A percentile compares a stretch with the other conserved stretches of the same genome.
Conservation (phyloP, 2,888 invertebrate species). For the Amphimallon solstitiale region DNA sequence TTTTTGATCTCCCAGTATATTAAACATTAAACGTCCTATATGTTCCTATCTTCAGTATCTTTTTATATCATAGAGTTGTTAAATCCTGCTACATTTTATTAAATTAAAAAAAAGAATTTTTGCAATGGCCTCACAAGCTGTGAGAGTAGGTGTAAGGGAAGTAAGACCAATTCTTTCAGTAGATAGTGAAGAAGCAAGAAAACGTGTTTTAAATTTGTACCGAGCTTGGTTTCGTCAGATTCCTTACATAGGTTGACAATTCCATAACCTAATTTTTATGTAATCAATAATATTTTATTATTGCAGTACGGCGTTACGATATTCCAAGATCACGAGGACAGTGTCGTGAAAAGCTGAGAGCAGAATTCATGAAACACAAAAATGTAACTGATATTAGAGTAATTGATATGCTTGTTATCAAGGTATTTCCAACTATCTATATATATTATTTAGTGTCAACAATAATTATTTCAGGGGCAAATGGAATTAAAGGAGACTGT, state of each 20-base stretch:
- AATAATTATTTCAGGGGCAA: constrained; percentile 77
- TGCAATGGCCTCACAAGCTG: constrained; percentile 64
- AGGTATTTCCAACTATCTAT: constrained; percentile 69
- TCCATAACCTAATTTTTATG: constrained; percentile 51
- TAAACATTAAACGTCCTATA: too few relatives aligned
- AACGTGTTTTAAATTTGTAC: constrained; percentile 87
- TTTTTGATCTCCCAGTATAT: too few relatives aligned
- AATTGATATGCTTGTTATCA: constrained; percentile 91
- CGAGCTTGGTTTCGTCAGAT: constrained; percentile 95
- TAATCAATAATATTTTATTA: constrained; percentile 43
- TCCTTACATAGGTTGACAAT: constrained; percentile 83
- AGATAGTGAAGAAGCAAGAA: constrained; percentile 79
- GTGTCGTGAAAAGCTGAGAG: constrained; percentile 77
- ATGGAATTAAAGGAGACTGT: constrained; percentile 92
- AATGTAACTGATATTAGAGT: constrained; percentile 85
- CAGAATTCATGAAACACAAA: constrained; percentile 80
- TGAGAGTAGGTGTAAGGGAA: constrained; percentile 68
- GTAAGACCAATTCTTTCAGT: constrained; percentile 89
- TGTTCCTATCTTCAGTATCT: too few relatives aligned
- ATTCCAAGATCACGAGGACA: constrained; percentile 79
- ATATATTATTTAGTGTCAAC: neutral
- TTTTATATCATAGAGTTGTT: too few relatives aligned
- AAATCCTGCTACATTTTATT: too few relatives aligned
- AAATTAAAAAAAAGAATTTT: too few relatives aligned
- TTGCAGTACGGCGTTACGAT: constrained; percentile 84